Evolutionary conservation across 2,888 invertebrate genomes (phyloP), one percentile per base, ranked within the genome.

Genomic region (Pristionchus entomophagus): DNA sequence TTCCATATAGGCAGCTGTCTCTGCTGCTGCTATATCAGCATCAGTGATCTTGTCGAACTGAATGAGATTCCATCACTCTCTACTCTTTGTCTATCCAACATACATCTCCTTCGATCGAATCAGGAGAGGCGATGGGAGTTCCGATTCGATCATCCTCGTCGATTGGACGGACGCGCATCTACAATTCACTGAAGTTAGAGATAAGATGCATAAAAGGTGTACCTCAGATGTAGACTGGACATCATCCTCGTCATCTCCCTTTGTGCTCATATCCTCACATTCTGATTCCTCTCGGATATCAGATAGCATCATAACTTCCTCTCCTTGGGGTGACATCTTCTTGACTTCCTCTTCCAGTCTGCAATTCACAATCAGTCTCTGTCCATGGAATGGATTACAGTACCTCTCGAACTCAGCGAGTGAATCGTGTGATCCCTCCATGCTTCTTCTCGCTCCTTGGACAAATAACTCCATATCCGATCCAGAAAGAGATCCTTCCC

Each of bases 231-330:
- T 84, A 2, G 83, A 84, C n/a, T 84, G 83, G 22, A 87, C 89
- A 12, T 90, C 91, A 12, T 92, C 91, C 69, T 93, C 93, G 53
- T 93, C 92, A 73, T 92, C 92, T 26, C 91, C 93, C 0, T 91
- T 88, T 17, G 89, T 89, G 86, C 93, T 93, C 92, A 93, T 93
- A 65, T 93, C 93, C 77, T 93, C 93, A 1, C 91, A 91, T 86
- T 93, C 93, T 22, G 90, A 90, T 86, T 93, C 93, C 82, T 93
- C 93, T 17, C 91, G 88, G 41, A 93, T 93, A 82, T 93, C 92
- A 19, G 92, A 92, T 45, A 93, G 87, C 88, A 92, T 90, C 93
- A 93, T 93, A n/a, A 92, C 91, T 78, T 93, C 93, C 35, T 89
- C 90, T 32, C 86, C 88, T 29, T 89, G 87, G 22, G 90, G 88